Evolutionary conservation across 1,140 invertebrate genomes (phyloP).

Genomic region (Microplitis mediator): DNA sequence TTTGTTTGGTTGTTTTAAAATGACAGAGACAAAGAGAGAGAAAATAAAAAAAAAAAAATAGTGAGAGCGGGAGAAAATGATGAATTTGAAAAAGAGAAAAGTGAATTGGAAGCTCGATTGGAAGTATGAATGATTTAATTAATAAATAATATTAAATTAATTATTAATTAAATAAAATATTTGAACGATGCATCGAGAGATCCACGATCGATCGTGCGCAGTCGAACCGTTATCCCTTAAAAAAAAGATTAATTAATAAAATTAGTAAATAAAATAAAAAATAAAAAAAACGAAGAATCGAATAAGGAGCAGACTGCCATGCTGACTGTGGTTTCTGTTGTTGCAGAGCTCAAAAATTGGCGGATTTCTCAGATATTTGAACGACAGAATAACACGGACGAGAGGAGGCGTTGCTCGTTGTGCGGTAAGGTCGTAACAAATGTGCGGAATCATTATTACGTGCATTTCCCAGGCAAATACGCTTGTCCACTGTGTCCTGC

Average conservation of each 20-base stretch:
- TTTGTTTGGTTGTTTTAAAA: background rate
- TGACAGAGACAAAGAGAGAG: background rate
- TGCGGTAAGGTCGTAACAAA: slow-evolving; percentile 73
- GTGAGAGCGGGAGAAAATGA: background rate
- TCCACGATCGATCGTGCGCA: slow-evolving; percentile 31
- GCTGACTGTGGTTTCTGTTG: slow-evolving; percentile 64
- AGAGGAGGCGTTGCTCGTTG: slow-evolving; percentile 68
- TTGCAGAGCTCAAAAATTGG: slow-evolving; percentile 71
- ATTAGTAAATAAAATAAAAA: slow-evolving; percentile 15
- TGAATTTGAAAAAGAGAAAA: background rate
- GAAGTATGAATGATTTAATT: background rate
- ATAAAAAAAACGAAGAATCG: slow-evolving; percentile 35
- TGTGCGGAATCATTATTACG: slow-evolving; percentile 72
- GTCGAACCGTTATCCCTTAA: background rate
- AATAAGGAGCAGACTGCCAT: slow-evolving; percentile 41
- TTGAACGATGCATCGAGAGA: slow-evolving; percentile 31
- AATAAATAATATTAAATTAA: background rate
- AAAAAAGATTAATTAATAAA: background rate
- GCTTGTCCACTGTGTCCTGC: slow-evolving; percentile 69
- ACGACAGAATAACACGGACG: slow-evolving; percentile 68
- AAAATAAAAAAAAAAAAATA: background rate
- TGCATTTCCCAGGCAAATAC: slow-evolving; percentile 71
- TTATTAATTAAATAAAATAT: background rate
- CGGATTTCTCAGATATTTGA: slow-evolving; percentile 72
- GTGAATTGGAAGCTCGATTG: slow-evolving; percentile 15